These are phyloP conservation scores for Cryptosula pallasiana DNA, from an alignment of 2,888 invertebrate genomes.

Conservation along the genomic window DNA sequence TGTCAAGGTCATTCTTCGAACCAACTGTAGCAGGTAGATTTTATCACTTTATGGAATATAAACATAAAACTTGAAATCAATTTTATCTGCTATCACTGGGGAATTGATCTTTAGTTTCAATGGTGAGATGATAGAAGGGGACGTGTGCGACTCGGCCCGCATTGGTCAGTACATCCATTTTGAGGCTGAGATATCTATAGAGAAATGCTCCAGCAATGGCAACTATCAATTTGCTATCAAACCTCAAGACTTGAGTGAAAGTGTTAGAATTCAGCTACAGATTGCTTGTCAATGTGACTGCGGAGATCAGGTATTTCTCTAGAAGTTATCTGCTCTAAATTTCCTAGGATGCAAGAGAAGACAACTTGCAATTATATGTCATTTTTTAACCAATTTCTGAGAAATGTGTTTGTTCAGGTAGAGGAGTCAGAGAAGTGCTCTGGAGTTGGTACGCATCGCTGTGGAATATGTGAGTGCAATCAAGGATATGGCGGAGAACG, in stretches of 20 bases:
- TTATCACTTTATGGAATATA: no score
- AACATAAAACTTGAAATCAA: no score
- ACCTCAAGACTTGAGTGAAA: not conserved
- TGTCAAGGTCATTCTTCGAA: not conserved
- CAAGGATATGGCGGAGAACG: slow-evolving; percentile 73
- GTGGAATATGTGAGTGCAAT: slow-evolving; percentile 84
- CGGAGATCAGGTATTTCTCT: slow-evolving; percentile 8
- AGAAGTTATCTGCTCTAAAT: no score
- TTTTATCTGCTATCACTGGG: not conserved
- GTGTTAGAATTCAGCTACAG: not conserved
- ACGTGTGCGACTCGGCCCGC: not conserved
- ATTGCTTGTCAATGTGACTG: slow-evolving; percentile 9
- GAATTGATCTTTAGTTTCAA: not conserved
- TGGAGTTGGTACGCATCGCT: slow-evolving; percentile 73
- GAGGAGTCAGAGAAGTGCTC: slow-evolving; percentile 65
- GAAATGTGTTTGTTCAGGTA: no score
- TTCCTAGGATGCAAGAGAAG: no score
- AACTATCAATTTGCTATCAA: not conserved
- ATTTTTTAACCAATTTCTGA: no score
- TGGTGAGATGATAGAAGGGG: not conserved
- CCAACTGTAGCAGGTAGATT: not conserved
- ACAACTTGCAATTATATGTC: no score
- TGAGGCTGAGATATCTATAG: not conserved
- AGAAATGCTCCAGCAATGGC: not conserved
- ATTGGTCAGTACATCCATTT: slow-evolving; percentile 13